Percentiles rank a stretch among this genome's conserved stretches.
These are phyloP conservation scores for Rugalucina vietnamica DNA, from an alignment of 2,888 invertebrate genomes.

Conservation along the genomic window DNA sequence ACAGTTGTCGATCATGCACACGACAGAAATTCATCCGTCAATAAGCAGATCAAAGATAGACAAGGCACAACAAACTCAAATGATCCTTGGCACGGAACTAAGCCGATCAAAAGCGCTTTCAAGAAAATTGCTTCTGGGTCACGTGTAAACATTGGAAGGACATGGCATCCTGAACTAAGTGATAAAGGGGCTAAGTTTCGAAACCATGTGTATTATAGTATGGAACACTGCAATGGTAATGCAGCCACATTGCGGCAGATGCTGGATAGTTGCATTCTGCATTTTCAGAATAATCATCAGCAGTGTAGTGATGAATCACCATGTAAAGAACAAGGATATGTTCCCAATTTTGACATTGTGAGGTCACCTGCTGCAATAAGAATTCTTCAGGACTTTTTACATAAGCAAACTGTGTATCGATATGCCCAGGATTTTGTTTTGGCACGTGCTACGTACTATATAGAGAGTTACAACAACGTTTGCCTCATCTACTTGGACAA, in stretches of 20 bases:
- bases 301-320: constrained; percentile 1
- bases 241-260: neutral
- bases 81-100: constrained; percentile 16
- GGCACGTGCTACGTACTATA: constrained; percentile 26
- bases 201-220: neutral
- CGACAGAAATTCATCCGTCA: constrained; percentile 20
- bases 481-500: constrained; percentile 17
- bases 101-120: neutral
- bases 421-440: constrained; percentile 24
- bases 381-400: neutral
- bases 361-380: constrained; percentile 6
- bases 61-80: constrained; percentile 5
- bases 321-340: neutral
- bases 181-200: constrained; percentile 21
- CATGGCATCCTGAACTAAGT: constrained; percentile 25
- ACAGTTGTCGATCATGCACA: constrained; percentile 15
- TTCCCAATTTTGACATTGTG: constrained; percentile 17
- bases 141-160: neutral
- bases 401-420: constrained; percentile 1
- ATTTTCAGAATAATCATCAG: constrained; percentile 27
- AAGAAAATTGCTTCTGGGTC: neutral
- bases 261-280: constrained; percentile 15
- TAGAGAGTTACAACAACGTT: constrained; percentile 33
- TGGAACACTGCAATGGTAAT: neutral
- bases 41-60: neutral